These are phyloP conservation scores for Lycia hirtaria DNA, from an alignment of 2,888 invertebrate species.

Conservation along the genomic window DNA sequence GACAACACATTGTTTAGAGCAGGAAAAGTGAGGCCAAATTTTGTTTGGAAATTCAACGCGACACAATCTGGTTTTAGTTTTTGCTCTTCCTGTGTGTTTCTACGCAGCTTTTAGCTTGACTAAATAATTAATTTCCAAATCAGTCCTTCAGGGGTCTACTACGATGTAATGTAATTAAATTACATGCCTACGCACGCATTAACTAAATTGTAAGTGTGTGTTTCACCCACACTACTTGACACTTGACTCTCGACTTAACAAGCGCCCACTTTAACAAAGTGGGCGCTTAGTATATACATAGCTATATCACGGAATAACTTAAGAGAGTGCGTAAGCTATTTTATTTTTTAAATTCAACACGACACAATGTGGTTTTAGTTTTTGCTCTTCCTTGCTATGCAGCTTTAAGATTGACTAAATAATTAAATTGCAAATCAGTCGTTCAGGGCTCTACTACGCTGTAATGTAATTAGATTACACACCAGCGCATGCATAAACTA, in stretches of 20 bases:
- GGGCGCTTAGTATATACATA: no score
- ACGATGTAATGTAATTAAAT: slow-evolving; percentile 1
- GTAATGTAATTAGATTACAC: slow-evolving; percentile 3
- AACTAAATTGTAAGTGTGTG: background rate
- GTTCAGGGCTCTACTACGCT: background rate
- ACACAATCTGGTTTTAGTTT: background rate
- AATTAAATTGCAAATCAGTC: background rate
- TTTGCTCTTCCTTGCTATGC: background rate
- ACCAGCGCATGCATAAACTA: slow-evolving; percentile 1
- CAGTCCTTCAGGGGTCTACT: background rate
- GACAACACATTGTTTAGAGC: slow-evolving; percentile 21
- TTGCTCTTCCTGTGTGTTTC: background rate
- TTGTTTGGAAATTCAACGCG: background rate
- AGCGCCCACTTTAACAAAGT: no score
- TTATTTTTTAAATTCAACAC: no score
- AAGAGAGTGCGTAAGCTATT: no score
- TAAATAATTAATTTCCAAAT: slow-evolving; percentile 1
- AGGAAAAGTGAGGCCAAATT: slow-evolving; percentile 7
- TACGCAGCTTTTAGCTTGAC: background rate
- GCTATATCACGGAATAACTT: no score
- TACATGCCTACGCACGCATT: slow-evolving; percentile 2
- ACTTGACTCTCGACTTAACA: slow-evolving; percentile 1
- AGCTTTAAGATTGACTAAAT: background rate
- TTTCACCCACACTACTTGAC: background rate
- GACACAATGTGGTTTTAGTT: background rate